Evolutionary conservation across 2,797 vertebrate genomes (phyloP), one percentile per base, ranked within the genome.

Genomic region (Podargus strigoides): DNA sequence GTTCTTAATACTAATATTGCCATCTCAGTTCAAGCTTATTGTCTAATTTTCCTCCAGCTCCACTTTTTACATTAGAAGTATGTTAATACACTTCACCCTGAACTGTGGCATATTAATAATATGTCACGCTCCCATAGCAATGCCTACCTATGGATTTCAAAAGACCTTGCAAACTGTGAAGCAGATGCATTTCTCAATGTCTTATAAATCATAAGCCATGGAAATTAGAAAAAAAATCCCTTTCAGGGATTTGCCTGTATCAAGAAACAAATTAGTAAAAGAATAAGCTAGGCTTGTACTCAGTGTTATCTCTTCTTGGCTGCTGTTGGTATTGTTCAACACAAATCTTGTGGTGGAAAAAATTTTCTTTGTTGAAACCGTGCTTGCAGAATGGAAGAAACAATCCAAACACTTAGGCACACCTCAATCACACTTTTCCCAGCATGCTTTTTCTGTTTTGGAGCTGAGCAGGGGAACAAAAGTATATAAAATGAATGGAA

Each of bases 221-320:
- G 49, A 60, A 75, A 16, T 41, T 78, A 50, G 66, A 85, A 50
- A 56, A 69, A 52, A 53, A 58, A 60, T 60, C 10, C 50, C n/a
- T 94, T 87, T 84, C 50, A 85, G 67, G 74, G 70, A 85, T 94
- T 88, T 93, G 49, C 30, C 36, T 91, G 26, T 81, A 81, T 84
- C 73, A 88, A 89, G 42, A 78, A 93, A 81, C 49, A 95, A 90
- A 91, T 94, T 81, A 95, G 58, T 66, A 85, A 69, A 90, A 89
- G 47, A 89, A 92, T 82, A 89, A 80, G 17, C 17, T 37, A 66
- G 10, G 56, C 32, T 91, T 87, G 50, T 78, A 69, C 21, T 84
- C 50, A 53, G 27, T 16, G 6, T 58, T 90, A 42, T 75, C 42
- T 83, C 78, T 92, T 78, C 75, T 81, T 63, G 39, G 32, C 39